These are phyloP conservation scores for Acrocephalus arundinaceus DNA, from an alignment of 2,113 vertebrate genomes.

Conservation along the genomic window DNA sequence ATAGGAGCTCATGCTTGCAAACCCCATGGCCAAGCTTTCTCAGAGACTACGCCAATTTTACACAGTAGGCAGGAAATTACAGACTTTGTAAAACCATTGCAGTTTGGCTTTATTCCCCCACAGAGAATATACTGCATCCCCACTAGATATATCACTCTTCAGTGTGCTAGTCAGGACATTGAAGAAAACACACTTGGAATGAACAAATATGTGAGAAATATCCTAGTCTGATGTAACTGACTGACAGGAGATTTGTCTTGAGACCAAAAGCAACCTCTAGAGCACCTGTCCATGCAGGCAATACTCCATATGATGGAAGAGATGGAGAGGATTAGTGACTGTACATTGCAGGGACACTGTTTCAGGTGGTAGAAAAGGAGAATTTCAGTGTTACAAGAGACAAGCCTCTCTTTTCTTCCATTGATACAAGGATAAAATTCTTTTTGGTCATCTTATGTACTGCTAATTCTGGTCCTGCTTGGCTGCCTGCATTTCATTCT, in stretches of 20 bases:
- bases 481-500: not conserved
- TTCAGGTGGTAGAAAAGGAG: not conserved
- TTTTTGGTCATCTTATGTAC: not conserved
- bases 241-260: slow-evolving; percentile 25
- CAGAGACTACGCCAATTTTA: not conserved
- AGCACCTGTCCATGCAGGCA: accelerated
- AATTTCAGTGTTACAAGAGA: not conserved
- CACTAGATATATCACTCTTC: not conserved
- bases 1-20: not conserved
- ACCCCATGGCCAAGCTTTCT: slow-evolving; percentile 7
- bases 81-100: slow-evolving; percentile 4
- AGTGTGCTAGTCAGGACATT: not conserved
- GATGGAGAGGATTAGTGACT: not conserved
- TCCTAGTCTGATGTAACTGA: not conserved
- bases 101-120: slow-evolving; percentile 25
- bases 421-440: not conserved
- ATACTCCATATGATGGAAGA: not conserved
- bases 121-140: not conserved
- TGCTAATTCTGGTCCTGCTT: not conserved
- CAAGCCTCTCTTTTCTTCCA: not conserved
- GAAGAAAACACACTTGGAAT: not conserved
- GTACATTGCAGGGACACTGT: not conserved
- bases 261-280: not conserved
- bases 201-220: not conserved
- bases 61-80: slow-evolving; percentile 28